These are phyloP conservation scores for Tichodroma muraria DNA, from an alignment of 2,113 vertebrate species.

Conservation along the genomic window DNA sequence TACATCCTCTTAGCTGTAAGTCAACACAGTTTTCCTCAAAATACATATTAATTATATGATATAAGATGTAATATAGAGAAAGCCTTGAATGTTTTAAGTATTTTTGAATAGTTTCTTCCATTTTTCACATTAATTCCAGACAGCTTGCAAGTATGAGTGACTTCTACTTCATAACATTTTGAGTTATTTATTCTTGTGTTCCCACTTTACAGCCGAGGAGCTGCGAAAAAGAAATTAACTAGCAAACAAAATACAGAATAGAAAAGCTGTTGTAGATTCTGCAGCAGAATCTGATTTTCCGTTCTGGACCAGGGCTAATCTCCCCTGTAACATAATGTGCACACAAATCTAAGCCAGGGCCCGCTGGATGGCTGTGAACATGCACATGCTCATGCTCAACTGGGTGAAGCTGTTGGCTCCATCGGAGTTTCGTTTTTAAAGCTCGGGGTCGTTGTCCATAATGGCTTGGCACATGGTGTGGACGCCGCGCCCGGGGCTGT, in stretches of 20 bases:
- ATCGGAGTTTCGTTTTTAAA: not conserved
- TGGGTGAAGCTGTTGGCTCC: not conserved
- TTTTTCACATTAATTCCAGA: slow-evolving; percentile 26
- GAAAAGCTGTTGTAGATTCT: not conserved
- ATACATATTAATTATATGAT: slow-evolving; percentile 12
- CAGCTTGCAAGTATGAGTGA: not conserved
- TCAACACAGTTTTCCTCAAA: slow-evolving; percentile 23
- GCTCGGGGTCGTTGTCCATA: not conserved
- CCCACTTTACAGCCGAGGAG: not conserved
- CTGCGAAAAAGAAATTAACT: slow-evolving; percentile 15
- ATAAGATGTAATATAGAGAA: slow-evolving; percentile 19
- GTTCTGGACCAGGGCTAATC: not conserved
- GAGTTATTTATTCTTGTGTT: slow-evolving; percentile 40
- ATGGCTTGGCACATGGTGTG: rapidly evolving
- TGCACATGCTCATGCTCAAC: not conserved
- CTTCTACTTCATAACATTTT: slow-evolving; percentile 27
- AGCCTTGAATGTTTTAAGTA: slow-evolving; percentile 36
- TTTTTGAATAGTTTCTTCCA: slow-evolving; percentile 44
- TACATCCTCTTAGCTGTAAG: slow-evolving; percentile 17
- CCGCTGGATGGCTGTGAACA: not conserved
- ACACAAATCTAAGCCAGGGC: not conserved
- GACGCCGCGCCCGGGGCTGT: rapidly evolving
- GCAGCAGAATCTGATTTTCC: not conserved
- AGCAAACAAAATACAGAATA: not conserved
- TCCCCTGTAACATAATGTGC: not conserved